Base-by-base conservation (phyloP, 2,888 invertebrate species). In the Linyphia triangularis region DNA sequence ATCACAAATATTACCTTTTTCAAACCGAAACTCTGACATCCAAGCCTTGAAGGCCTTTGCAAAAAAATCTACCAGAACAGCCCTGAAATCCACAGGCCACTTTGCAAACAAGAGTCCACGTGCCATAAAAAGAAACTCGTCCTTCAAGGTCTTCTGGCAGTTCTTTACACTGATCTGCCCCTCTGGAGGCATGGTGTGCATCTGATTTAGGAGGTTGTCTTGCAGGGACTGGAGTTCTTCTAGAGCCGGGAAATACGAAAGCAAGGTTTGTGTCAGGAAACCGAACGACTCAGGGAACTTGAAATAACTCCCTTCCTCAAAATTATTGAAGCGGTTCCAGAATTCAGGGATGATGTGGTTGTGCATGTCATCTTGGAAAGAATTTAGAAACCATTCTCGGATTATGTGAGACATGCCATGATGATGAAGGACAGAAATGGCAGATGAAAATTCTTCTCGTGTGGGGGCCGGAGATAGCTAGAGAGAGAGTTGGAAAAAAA, bases 11-110 rank as follows among this genome's bases (percentile, higher is more conserved):
- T 67, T 89, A 85, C 88, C 81, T 79, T 84, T 85, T 13, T 33
- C 13, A 19, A 22, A 33, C n/a, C 73, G 77, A 30, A 61, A 57
- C 33, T 78, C 72, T 24, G 75, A 67, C 30, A 88, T 78, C 37
- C 78, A 89, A 5, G 88, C 85, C 61, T 82, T 85, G 51, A 90
- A 90, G 16, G 89, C 43, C 30, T 83, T 67, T 3, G 81, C 40
- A 89, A 84, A 90, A 57, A 88, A 89, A 26, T 90, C 85, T 3
- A 90, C 67, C 5, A 90, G 43, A 24, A 83, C 84, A 43, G 86
- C 78, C 72, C 83, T 73, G 79, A 90, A 90, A 28, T 77, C 61
- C 5, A 90, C 85, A 19, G 90, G 90, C 79, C 89, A 88, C 28
- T 89, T 88, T 26, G 89, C 89, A 84, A 90, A 82, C 6, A 88